Percentiles rank a stretch among this genome's conserved stretches.
Conservation (phyloP, 2,797 vertebrate species). For the Sebastes cheni region DNA sequence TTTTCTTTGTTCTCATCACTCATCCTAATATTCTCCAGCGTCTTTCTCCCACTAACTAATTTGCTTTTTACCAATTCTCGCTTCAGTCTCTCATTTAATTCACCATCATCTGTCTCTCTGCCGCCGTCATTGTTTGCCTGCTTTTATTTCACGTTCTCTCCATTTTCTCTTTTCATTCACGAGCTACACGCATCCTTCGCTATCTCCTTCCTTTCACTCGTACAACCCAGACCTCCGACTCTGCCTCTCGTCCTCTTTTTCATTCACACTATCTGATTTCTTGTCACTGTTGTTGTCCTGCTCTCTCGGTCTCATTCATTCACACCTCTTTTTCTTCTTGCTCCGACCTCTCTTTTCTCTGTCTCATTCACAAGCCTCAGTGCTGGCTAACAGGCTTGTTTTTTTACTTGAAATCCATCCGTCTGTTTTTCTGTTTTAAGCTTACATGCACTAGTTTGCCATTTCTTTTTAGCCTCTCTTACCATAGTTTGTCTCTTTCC, state of each 20-base stretch:
- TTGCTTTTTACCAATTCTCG: background rate
- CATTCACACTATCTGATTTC: background rate
- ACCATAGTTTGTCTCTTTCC: background rate
- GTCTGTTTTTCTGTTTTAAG: background rate
- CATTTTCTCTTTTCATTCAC: background rate
- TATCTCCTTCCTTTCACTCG: background rate
- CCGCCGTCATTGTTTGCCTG: background rate
- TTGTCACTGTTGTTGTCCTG: background rate
- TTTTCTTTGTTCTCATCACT: background rate
- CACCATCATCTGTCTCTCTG: background rate
- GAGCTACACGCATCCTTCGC: background rate
- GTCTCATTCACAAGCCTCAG: background rate
- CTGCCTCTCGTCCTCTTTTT: background rate
- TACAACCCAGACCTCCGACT: background rate
- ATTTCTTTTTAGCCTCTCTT: background rate
- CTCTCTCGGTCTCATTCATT: background rate
- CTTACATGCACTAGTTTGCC: background rate
- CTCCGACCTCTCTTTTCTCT: background rate
- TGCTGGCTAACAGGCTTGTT: background rate
- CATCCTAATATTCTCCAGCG: background rate
- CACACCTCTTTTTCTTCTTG: background rate
- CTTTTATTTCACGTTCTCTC: background rate
- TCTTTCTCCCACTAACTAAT: background rate
- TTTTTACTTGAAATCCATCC: background rate
- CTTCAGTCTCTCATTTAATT: background rate